Evolutionary conservation across 2,797 vertebrate species (phyloP).

Genomic region (Pseudochromis fuscus): DNA sequence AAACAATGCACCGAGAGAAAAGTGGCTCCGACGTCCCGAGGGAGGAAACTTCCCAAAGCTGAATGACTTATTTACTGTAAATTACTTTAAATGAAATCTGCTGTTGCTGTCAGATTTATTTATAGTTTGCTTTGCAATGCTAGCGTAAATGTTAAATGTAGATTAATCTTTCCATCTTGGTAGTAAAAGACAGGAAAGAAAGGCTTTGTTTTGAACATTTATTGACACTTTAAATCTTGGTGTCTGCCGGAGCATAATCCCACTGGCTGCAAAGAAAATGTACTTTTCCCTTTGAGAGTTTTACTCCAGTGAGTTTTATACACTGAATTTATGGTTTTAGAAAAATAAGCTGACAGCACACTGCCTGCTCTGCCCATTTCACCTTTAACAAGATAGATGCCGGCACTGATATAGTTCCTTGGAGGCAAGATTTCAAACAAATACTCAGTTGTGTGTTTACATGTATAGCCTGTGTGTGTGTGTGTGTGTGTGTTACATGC

Average conservation of each 20-base stretch:
- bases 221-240: conserved; percentile 80
- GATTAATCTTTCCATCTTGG: conserved; percentile 62
- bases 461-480: conserved; percentile 12
- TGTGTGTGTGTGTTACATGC: conserved; percentile 1
- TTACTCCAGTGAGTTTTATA: conserved; percentile 81
- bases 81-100: conserved; percentile 48
- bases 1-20: conserved; percentile 12
- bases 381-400: conserved; percentile 81
- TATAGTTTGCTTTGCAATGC: conserved; percentile 57
- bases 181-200: conserved; percentile 50
- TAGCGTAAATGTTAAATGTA: conserved; percentile 55
- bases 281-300: conserved; percentile 75
- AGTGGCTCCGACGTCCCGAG: conserved; percentile 2
- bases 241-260: conserved; percentile 74
- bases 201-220: conserved; percentile 75
- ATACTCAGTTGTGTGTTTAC: conserved; percentile 45
- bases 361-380: conserved; percentile 74
- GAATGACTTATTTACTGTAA: conserved; percentile 47
- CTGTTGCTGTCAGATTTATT: conserved; percentile 41
- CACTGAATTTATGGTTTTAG: conserved; percentile 80
- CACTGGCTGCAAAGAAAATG: conserved; percentile 75
- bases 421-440: conserved; percentile 69
- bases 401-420: conserved; percentile 71
- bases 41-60: conserved; percentile 22
- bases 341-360: conserved; percentile 79